Evolutionary conservation across 2,888 invertebrate species (phyloP), one percentile per base, ranked within the genome.

Genomic region (Andricus curvator): DNA sequence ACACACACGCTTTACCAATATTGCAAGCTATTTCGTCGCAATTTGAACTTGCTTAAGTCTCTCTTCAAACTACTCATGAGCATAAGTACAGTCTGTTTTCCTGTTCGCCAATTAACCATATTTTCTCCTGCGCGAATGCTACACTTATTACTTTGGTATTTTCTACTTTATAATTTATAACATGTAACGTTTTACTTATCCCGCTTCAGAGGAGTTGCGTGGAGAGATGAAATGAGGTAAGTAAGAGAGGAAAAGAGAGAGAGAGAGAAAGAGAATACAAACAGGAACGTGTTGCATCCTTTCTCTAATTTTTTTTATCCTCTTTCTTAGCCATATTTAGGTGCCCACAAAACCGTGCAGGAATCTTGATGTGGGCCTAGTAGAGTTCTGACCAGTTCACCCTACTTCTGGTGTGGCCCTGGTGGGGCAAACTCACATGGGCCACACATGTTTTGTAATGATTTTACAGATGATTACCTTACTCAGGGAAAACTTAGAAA

Each of bases 61-160:
- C 29, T 51, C 44, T 70, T 48, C 29, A 51, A 70, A 48, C 29
- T 29, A 51, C 33, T 70, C 25, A 48, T 48, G 48, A 51, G n/a
- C n/a, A 74, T 33, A 74, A n/a, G 33, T 56, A 62, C 62, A 62
- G 22, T 56, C 33, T 56, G 56, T 51, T 51, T 33, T 33, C 33
- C 48, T 74, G n/a, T 56, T 74, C 37, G 29, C 56, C 74, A 56
- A 74, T 74, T 74, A 74, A 56, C 51, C n/a, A 29, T 33, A 56
- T 74, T 74, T 74, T 51, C 37, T 74, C 51, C 51, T 56, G 20
- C 56, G 51, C 33, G 15, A 74, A 74, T 56, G 56, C 29, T 33
- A 48, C 17, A 33, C 56, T 74, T 56, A 56, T 74, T 74, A 74
- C 74, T 56, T 56, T 74, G 56, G 33, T 33, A 33, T 56, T 33